Conservation (phyloP, 2,888 invertebrate species). For the Podotricha telesiphe region DNA sequence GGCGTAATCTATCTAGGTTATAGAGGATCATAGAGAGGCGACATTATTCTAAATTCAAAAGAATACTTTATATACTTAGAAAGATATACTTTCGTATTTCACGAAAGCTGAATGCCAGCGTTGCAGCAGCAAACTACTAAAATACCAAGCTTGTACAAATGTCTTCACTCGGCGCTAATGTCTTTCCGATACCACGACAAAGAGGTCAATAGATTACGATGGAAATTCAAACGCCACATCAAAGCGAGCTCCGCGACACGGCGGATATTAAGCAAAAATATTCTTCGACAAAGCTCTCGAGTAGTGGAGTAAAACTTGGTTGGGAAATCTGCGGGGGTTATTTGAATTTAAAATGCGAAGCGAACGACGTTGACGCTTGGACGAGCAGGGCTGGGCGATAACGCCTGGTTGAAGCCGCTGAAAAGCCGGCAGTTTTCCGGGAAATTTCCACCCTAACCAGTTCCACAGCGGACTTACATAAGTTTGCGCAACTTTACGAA, state of each 20-base stretch:
- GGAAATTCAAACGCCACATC: conserved; percentile 43
- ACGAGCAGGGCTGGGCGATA: conserved; percentile 53
- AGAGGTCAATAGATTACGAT: conserved; percentile 38
- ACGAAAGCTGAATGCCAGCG: conserved; percentile 4
- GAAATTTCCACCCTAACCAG: conserved; percentile 56
- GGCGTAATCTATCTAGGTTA: conserved; percentile 1
- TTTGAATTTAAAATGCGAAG: conserved; percentile 67
- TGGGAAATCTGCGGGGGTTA: conserved; percentile 57
- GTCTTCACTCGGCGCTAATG: conserved; percentile 27
- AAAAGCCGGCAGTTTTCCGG: conserved; percentile 54
- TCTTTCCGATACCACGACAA: conserved; percentile 31
- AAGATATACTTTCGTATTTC: neutral
- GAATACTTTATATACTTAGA: too few species aligned
- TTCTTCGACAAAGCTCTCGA: conserved; percentile 53
- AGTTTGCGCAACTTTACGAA: conserved; percentile 22
- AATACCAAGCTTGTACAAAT: conserved; percentile 27
- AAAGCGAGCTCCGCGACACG: conserved; percentile 49
- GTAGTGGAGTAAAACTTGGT: conserved; percentile 50
- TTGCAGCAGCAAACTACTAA: conserved; percentile 15
- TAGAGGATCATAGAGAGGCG: neutral
- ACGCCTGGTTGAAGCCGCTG: conserved; percentile 56
- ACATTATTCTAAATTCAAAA: neutral
- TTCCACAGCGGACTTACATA: conserved; percentile 52
- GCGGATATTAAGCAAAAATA: conserved; percentile 59
- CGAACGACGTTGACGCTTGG: conserved; percentile 52